A percentile compares a stretch with the other conserved stretches of the same genome.
Evolutionary conservation across 2,113 vertebrate species (phyloP).

Genomic region (Pica pica): DNA sequence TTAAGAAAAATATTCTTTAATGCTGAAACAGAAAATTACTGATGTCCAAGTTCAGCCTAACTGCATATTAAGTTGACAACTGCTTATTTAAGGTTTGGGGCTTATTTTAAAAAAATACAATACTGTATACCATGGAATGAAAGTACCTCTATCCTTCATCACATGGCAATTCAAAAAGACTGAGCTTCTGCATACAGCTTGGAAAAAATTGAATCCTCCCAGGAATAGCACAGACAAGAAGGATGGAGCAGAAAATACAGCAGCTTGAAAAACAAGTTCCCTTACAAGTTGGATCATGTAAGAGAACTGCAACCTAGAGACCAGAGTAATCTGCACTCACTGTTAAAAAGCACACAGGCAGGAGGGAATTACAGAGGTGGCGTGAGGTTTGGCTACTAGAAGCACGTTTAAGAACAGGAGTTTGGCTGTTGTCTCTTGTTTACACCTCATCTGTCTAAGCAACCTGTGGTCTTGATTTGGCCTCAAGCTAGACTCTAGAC

Average conservation of each 20-base stretch:
- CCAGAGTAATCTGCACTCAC: not conserved
- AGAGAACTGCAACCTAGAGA: not conserved
- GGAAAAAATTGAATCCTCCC: not conserved
- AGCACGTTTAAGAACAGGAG: not conserved
- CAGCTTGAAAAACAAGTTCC: not conserved
- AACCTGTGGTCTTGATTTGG: not conserved
- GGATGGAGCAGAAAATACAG: not conserved
- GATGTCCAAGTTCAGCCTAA: not conserved
- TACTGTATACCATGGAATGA: not conserved
- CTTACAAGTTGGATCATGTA: not conserved
- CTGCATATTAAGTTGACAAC: not conserved
- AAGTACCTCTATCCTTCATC: not conserved
- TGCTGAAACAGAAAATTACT: not conserved
- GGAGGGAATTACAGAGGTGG: rapidly evolving
- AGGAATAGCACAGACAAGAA: not conserved
- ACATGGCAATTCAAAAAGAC: not conserved
- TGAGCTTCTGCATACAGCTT: not conserved
- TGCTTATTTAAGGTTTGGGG: not conserved
- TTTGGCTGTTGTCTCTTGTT: not conserved
- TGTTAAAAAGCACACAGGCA: not conserved
- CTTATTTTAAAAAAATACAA: not conserved
- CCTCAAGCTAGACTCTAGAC: not conserved
- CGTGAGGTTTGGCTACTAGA: not conserved
- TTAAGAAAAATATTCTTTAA: not conserved
- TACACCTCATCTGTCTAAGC: not conserved